Percentiles rank a stretch among this genome's conserved stretches.
Conservation (phyloP, 2,888 invertebrate species). For the Eristalinus sepulchralis region DNA sequence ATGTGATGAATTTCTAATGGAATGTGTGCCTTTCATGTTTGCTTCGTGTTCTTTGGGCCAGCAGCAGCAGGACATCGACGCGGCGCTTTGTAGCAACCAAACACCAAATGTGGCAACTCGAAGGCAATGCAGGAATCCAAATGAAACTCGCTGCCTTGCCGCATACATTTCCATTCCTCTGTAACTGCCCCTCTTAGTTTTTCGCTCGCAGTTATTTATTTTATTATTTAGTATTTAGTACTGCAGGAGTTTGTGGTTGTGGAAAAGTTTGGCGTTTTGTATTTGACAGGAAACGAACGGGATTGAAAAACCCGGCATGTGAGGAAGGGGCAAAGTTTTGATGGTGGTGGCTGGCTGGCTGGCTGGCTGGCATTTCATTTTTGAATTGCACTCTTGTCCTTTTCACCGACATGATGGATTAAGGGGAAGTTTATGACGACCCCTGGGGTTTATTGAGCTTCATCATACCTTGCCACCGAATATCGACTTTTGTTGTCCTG, state of each 20-base stretch:
- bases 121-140: slow-evolving; percentile 9
- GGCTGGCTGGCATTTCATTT: no score
- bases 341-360: no score
- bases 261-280: background rate
- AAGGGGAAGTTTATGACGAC: no score
- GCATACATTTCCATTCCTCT: background rate
- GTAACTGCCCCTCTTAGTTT: background rate
- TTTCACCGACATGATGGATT: no score
- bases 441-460: no score
- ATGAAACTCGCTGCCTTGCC: slow-evolving; percentile 22
- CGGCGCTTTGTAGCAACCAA: background rate
- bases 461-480: no score
- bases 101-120: slow-evolving; percentile 21
- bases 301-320: background rate
- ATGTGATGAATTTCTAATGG: slow-evolving; percentile 69
- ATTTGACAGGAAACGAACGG: background rate
- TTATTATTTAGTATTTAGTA: slow-evolving; percentile 26
- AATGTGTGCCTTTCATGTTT: slow-evolving; percentile 37
- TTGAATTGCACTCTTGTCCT: no score
- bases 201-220: background rate
- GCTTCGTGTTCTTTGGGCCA: slow-evolving; percentile 29
- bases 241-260: background rate
- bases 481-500: no score
- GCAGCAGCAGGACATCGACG: slow-evolving; percentile 52
- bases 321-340: background rate